Evolutionary conservation across 2,113 vertebrate species (phyloP).

Genomic region (Triplophysa rosa): DNA sequence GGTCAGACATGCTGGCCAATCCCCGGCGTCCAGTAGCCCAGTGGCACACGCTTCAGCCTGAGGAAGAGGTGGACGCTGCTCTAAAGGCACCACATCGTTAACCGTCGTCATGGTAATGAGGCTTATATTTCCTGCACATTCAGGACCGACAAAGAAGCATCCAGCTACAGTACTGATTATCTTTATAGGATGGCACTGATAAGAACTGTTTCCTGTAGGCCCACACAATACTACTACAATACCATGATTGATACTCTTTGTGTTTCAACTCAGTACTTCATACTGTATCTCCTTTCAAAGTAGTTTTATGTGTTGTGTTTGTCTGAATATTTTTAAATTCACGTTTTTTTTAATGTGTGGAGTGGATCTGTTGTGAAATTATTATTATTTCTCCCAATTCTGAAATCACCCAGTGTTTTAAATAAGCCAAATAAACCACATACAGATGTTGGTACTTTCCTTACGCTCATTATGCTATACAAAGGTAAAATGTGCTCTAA

Average conservation of each 20-base stretch:
- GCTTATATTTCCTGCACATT: constrained; percentile 2
- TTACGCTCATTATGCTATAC: too few relatives aligned
- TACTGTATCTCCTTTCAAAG: too few relatives aligned
- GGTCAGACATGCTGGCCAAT: constrained; percentile 85
- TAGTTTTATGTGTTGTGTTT: too few relatives aligned
- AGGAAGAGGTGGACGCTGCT: constrained; percentile 77
- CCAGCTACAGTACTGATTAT: not conserved
- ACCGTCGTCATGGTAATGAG: constrained; percentile 12
- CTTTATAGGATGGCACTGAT: constrained; percentile 6
- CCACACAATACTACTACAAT: not conserved
- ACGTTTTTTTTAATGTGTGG: constrained; percentile 2
- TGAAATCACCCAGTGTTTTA: constrained; percentile 6
- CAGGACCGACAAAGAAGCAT: not conserved
- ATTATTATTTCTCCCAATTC: not conserved
- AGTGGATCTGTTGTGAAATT: not conserved
- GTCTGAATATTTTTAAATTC: not conserved
- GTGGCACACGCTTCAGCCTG: constrained; percentile 80
- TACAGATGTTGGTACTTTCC: not conserved
- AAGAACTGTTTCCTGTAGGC: constrained; percentile 3
- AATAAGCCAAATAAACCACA: not conserved
- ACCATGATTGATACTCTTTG: not conserved
- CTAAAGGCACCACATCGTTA: constrained; percentile 77
- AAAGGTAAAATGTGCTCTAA: too few relatives aligned
- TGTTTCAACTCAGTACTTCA: not conserved
- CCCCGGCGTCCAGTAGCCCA: constrained; percentile 82